Evolutionary conservation across 2,797 vertebrate genomes (phyloP), one percentile per base, ranked within the genome.

Genomic region (Sebastolobus altivelis): DNA sequence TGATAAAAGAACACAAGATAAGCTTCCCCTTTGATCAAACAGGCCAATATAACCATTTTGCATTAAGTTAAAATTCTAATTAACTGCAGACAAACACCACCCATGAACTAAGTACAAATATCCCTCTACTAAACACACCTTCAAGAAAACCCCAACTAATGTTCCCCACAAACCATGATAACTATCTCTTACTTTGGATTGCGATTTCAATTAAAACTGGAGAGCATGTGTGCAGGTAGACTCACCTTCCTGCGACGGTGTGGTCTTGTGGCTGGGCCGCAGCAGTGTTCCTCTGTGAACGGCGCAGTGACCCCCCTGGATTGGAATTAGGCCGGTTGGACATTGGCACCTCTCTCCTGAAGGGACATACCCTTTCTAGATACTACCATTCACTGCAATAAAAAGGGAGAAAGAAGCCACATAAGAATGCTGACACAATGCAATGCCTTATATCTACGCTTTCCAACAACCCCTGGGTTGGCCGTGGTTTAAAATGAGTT

Each of bases 301-400:
- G 99, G 98, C 99, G 98, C 98, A 99, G 99, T 99, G 99, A 99
- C 98, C 99, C 99, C 98, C 99, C 99, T 99, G 98, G 97, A 99
- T 99, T 99, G 98, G 98, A 99, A 99, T 97, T 99, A 99, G 97
- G 98, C 99, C 97, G 98, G 99, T 99, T 99, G 99, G 99, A 99
- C 99, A 99, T 99, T 99, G 99, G 99, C 99, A 99, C 99, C 99
- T 99, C 97, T 99, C 99, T 99, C 98, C 98, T 99, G 98, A 99
- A 99, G 98, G 99, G 99, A 99, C 99, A 99, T 99, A 99, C 99
- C 99, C 98, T 99, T 99, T 99, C 98, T 99, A 99, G 98, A 99
- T 96, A 99, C 97, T 99, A 99, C 97, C 99, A 99, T 99, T 99
- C 98, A 99, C 99, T 99, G 92, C 31, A 93, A 87, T 6, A 52